Percentiles rank a stretch among this genome's conserved stretches.
These are phyloP conservation scores for Nemapogon koenigi DNA, from an alignment of 2,888 invertebrate species.

Conservation along the genomic window DNA sequence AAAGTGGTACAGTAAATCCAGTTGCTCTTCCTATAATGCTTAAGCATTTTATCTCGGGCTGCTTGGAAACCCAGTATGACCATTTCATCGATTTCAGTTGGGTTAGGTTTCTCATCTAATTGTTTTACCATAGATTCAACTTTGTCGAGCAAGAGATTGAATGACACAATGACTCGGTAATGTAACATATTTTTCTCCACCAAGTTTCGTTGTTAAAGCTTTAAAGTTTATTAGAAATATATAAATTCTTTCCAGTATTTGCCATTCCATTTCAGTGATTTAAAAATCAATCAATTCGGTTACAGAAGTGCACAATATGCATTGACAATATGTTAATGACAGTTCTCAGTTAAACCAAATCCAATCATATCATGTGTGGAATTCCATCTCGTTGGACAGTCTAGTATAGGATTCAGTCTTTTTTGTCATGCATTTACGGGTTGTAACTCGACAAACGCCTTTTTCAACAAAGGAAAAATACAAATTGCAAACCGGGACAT, in stretches of 20 bases:
- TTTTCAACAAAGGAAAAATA: background rate
- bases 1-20: constrained; percentile 21
- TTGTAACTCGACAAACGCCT: too few relatives aligned
- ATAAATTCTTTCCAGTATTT: constrained; percentile 19
- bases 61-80: constrained; percentile 21
- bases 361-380: constrained; percentile 18
- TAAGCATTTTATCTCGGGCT: constrained; percentile 21
- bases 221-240: constrained; percentile 18
- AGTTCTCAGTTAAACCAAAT: constrained; percentile 17
- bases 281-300: constrained; percentile 20
- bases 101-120: constrained; percentile 20
- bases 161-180: constrained; percentile 13
- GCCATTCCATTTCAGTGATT: constrained; percentile 20
- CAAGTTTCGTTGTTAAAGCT: constrained; percentile 20
- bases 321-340: too few relatives aligned
- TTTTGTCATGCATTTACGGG: too few relatives aligned
- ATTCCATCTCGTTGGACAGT: constrained; percentile 20
- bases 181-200: constrained; percentile 18
- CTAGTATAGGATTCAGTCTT: constrained; percentile 11
- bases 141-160: constrained; percentile 18
- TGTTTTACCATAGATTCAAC: constrained; percentile 16
- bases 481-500: too few relatives aligned
- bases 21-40: constrained; percentile 20
- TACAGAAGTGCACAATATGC: constrained; percentile 20
- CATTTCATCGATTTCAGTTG: constrained; percentile 21